Percentiles rank a stretch among this genome's conserved stretches.
These are phyloP conservation scores for Boleophthalmus pectinirostris DNA, from an alignment of 2,113 vertebrate genomes.

Conservation along the genomic window DNA sequence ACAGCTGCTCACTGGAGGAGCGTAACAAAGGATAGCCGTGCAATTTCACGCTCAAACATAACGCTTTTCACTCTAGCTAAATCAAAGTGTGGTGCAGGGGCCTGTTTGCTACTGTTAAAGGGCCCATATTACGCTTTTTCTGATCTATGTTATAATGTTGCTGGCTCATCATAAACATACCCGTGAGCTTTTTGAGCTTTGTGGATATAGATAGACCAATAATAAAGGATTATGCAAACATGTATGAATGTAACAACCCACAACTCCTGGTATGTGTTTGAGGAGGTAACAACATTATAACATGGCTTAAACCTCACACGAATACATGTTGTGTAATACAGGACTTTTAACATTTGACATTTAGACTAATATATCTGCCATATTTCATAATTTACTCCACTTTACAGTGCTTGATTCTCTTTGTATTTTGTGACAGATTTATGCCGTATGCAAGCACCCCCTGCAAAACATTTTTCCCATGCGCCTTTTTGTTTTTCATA, in stretches of 20 bases:
- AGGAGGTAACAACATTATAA: no score
- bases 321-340: no score
- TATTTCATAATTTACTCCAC: neutral
- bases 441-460: constrained; percentile 32
- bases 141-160: no score
- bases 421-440: constrained; percentile 20
- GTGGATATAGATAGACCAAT: no score
- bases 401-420: constrained; percentile 5
- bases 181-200: no score
- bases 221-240: no score
- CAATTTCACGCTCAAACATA: constrained; percentile 64
- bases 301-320: no score
- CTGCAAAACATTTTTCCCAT: constrained; percentile 55
- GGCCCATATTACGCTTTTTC: no score
- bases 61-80: constrained; percentile 31
- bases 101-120: neutral
- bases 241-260: no score
- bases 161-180: no score
- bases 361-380: neutral
- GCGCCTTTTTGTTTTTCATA: constrained; percentile 57
- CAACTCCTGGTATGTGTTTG: no score
- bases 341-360: neutral
- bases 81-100: constrained; percentile 16
- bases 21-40: constrained; percentile 46
- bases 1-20: constrained; percentile 40